Evolutionary conservation across 2,888 invertebrate species (phyloP), one percentile per base, ranked within the genome.

Genomic region (Diarsia dahlii): DNA sequence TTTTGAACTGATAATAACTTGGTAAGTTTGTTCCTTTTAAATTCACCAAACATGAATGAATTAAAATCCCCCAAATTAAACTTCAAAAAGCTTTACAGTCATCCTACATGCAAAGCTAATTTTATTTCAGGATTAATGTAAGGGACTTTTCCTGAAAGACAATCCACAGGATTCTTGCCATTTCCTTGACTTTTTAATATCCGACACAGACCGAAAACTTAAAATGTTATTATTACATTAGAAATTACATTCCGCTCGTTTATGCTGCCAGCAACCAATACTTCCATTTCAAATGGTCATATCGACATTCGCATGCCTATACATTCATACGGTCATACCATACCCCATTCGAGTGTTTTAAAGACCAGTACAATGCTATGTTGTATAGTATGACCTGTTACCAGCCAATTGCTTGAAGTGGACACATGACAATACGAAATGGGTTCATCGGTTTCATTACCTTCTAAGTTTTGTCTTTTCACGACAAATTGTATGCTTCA

Each of bases 181-280:
- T 23, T 68, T 23, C 39, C 58, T 34, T 46, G 34, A 13, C 20
- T n/a, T 48, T n/a, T 23, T 6, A 20, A 6, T 8, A 50, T 50
- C 2, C 34, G 45, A n/a, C 39, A 64, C 20, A 34, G 12, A 13
- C 45, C 8, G 18, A 2, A 34, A 45, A 50, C 46, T 9, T 39
- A 48, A 48, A 34, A 56, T 39, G 20, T 18, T 18, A 39, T 8
- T 45, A n/a, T 60, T 34, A 60, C 3, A 28, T 10, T 60, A 34
- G 9, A 60, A 48, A 70, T 12, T 20, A 45, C 62, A 10, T 60
- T 60, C 73, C 45, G 20, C 58, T 52, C 39, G 4, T n/a, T 60
- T n/a, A 66, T 63, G 48, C 74, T 67, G 45, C 62, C 56, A 74
- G 34, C 20, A 20, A 34, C 39, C 39, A 65, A 73, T n/a, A 12